Evolutionary conservation across 2,888 invertebrate genomes (phyloP).

Genomic region (Auanema sp.): DNA sequence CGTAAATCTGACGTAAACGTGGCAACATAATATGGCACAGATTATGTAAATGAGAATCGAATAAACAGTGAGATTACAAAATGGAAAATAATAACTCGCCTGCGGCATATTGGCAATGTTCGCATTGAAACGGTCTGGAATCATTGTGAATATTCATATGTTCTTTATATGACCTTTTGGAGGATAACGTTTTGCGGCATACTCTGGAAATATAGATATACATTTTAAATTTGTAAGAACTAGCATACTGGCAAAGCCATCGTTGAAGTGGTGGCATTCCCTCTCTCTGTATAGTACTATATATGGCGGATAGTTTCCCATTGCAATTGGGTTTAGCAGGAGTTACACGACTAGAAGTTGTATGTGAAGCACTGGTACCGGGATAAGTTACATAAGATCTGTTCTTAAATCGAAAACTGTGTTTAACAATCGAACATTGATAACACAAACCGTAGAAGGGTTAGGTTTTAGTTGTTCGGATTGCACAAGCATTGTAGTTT

Average conservation of each 20-base stretch:
- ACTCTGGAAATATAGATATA: conserved; percentile 22
- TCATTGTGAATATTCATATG: conserved; percentile 59
- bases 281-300: too few relatives aligned
- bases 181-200: conserved; percentile 58
- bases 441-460: too few relatives aligned
- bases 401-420: too few relatives aligned
- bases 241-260: conserved; percentile 4
- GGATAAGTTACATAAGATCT: too few relatives aligned
- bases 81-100: conserved; percentile 38
- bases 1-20: not conserved
- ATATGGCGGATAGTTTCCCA: not conserved
- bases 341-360: not conserved
- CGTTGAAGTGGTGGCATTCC: not conserved
- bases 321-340: not conserved
- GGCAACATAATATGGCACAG: too few relatives aligned
- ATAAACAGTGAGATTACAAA: too few relatives aligned
- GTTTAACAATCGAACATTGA: too few relatives aligned
- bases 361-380: too few relatives aligned
- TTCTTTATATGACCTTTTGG: conserved; percentile 61
- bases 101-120: conserved; percentile 61
- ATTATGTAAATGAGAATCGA: too few relatives aligned
- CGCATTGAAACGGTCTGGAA: conserved; percentile 56
- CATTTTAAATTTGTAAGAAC: not conserved
- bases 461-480: too few relatives aligned
- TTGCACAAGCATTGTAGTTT: too few relatives aligned